These are phyloP conservation scores for Euura saliciscinereae DNA, from an alignment of 1,140 invertebrate species.

Conservation along the genomic window DNA sequence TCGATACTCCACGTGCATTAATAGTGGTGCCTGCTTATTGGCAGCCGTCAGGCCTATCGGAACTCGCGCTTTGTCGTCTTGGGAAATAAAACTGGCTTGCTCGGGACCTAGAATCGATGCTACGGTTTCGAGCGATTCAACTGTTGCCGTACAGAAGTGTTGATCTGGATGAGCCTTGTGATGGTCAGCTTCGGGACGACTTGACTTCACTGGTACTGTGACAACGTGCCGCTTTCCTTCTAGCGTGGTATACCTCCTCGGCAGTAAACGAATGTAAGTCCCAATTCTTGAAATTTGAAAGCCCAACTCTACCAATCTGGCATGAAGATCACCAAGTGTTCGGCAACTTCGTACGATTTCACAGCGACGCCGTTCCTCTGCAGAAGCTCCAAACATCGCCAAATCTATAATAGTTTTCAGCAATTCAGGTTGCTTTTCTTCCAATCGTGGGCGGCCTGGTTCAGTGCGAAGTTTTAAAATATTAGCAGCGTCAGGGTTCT, in stretches of 20 bases:
- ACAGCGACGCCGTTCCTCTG: background rate
- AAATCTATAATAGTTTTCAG: slow-evolving; percentile 15
- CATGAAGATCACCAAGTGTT: background rate
- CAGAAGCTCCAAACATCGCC: background rate
- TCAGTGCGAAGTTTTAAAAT: background rate
- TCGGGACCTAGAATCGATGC: slow-evolving; percentile 23
- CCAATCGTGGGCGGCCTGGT: background rate
- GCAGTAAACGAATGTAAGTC: slow-evolving; percentile 24
- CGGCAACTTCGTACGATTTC: background rate
- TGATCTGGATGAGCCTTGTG: slow-evolving; percentile 20
- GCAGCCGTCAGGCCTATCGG: slow-evolving; percentile 52
- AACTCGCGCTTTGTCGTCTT: slow-evolving; percentile 52
- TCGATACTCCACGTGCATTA: slow-evolving; percentile 51
- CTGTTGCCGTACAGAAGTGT: slow-evolving; percentile 18
- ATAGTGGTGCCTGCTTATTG: slow-evolving; percentile 43
- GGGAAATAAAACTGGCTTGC: slow-evolving; percentile 21
- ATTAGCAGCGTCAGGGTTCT: background rate
- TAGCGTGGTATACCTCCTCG: slow-evolving; percentile 15
- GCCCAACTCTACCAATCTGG: no score
- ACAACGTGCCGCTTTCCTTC: slow-evolving; percentile 25
- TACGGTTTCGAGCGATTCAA: slow-evolving; percentile 20
- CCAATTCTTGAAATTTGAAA: slow-evolving; percentile 7
- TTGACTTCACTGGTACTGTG: slow-evolving; percentile 23
- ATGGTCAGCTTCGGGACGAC: slow-evolving; percentile 2
- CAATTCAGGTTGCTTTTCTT: slow-evolving; percentile 11